phyloP scores from a whole-genome alignment of 2,797 vertebrate species.

The Cephalopachus bancanus region DNA sequence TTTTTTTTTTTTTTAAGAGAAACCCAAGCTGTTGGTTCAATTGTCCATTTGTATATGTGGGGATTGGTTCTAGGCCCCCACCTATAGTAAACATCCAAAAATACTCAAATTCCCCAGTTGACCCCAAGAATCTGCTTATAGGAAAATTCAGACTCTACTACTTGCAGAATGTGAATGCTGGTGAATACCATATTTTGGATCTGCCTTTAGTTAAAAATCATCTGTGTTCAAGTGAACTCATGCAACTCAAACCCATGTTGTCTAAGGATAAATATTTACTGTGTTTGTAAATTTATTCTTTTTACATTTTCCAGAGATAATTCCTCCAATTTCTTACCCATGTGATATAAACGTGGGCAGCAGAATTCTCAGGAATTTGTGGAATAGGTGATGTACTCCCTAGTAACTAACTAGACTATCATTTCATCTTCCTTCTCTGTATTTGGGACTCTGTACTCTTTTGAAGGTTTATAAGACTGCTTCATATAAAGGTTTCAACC shows the following conservation, averaged over 20 bases:
- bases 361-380: neutral
- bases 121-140: neutral
- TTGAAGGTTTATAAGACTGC: neutral
- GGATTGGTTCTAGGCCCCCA: neutral
- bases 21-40: neutral
- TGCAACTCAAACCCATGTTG: neutral
- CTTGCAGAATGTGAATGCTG: neutral
- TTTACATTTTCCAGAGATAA: neutral
- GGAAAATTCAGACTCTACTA: neutral
- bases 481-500: neutral
- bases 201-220: neutral
- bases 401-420: neutral
- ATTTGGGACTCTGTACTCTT: neutral
- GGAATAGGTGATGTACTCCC: neutral
- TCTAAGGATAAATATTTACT: neutral
- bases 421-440: neutral
- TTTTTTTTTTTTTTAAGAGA: neutral
- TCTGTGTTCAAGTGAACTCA: neutral
- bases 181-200: neutral
- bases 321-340: neutral
- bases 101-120: neutral
- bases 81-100: neutral
- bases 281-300: neutral
- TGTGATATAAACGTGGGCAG: neutral
- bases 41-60: neutral